A percentile compares a stretch with the other conserved stretches of the same genome.
Evolutionary conservation across 2,113 vertebrate species (phyloP).

Genomic region (Callipepla californica): DNA sequence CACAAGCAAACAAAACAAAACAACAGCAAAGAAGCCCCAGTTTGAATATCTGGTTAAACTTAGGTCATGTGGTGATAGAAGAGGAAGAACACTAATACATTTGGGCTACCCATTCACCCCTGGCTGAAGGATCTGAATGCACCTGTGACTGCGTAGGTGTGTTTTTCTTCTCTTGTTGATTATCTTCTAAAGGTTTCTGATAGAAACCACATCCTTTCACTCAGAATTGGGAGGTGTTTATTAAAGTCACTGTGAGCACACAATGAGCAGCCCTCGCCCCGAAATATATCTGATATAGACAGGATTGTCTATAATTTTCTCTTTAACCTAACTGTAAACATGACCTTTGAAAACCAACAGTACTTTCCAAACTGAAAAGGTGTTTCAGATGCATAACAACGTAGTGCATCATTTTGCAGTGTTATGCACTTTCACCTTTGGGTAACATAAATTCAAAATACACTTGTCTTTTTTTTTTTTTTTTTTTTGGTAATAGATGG

Average conservation of each 20-base stretch:
- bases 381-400: slow-evolving; percentile 23
- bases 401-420: slow-evolving; percentile 22
- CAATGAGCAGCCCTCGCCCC: slow-evolving; percentile 28
- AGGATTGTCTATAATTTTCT: slow-evolving; percentile 43
- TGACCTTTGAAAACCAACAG: slow-evolving; percentile 65
- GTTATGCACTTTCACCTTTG: slow-evolving; percentile 23
- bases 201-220: slow-evolving; percentile 86
- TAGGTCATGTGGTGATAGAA: neutral
- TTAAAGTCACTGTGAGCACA: slow-evolving; percentile 74
- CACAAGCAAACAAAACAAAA: neutral
- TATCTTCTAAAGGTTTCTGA: slow-evolving; percentile 80
- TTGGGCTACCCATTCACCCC: slow-evolving; percentile 11
- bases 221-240: slow-evolving; percentile 75
- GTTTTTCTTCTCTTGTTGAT: slow-evolving; percentile 81
- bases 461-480: neutral
- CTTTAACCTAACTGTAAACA: slow-evolving; percentile 48
- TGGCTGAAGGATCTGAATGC: slow-evolving; percentile 48
- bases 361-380: slow-evolving; percentile 61
- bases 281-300: slow-evolving; percentile 2
- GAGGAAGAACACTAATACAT: slow-evolving; percentile 19
- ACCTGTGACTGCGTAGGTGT: slow-evolving; percentile 82
- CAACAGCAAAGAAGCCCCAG: neutral
- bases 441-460: slow-evolving; percentile 9
- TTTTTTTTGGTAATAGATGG: neutral
- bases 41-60: neutral